Evolutionary conservation across 37 sponge, comb jelly and placozoan species (phyloP).

Genomic region (Axinella damicornis): DNA sequence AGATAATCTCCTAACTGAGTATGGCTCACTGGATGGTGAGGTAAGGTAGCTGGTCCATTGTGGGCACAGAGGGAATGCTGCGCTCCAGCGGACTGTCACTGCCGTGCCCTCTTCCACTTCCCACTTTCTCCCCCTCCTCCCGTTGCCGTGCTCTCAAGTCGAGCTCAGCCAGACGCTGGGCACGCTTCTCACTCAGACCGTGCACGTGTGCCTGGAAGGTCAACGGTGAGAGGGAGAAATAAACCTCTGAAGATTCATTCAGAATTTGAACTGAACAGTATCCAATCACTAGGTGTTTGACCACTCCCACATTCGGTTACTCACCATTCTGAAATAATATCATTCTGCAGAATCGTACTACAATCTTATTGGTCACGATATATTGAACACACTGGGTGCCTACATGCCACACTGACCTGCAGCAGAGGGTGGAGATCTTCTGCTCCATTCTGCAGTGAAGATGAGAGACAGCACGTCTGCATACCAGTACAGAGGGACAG

Average conservation of each 20-base stretch:
- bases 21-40: constrained; percentile 11
- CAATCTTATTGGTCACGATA: too few relatives aligned
- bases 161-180: constrained; percentile 10
- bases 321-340: too few relatives aligned
- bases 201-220: constrained; percentile 56
- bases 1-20: not conserved
- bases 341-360: too few relatives aligned
- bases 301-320: too few relatives aligned
- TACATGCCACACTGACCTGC: constrained; percentile 39
- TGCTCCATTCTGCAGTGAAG: not conserved
- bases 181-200: constrained; percentile 62
- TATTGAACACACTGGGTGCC: too few relatives aligned
- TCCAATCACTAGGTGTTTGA: too few relatives aligned
- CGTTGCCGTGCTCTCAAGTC: not conserved
- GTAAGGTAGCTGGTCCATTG: constrained; percentile 30
- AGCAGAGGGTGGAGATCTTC: constrained; percentile 71
- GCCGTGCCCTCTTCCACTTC: not conserved
- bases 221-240: not conserved
- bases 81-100: not conserved
- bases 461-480: too few relatives aligned
- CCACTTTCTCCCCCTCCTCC: constrained; percentile 11
- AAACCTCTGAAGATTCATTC: not conserved
- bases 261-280: too few relatives aligned
- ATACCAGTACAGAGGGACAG: too few relatives aligned
- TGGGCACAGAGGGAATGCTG: constrained; percentile 52